These are phyloP conservation scores for Elephantulus edwardii DNA, from an alignment of 2,113 vertebrate species.

Conservation along the genomic window DNA sequence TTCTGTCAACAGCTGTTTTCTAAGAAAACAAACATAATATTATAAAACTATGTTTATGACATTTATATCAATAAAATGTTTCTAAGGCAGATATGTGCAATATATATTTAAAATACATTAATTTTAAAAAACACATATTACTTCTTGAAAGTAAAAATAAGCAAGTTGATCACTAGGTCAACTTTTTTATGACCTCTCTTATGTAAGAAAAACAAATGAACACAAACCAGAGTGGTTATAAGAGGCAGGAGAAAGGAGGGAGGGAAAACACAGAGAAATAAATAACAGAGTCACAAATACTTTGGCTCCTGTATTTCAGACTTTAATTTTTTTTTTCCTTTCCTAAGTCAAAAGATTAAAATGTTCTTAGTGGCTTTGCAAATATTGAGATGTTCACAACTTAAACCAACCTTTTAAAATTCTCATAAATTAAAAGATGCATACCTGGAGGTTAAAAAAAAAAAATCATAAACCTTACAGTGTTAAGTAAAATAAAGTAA, in stretches of 20 bases:
- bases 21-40: conserved; percentile 52
- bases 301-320: not conserved
- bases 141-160: conserved; percentile 18
- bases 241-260: not conserved
- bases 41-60: conserved; percentile 42
- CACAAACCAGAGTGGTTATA: not conserved
- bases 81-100: not conserved
- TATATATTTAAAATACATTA: not conserved
- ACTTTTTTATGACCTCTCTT: not conserved
- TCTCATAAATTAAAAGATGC: not conserved
- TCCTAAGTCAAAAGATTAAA: not conserved
- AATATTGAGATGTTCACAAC: not conserved
- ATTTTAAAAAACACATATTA: conserved; percentile 8
- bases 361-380: not conserved
- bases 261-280: not conserved
- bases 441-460: not conserved
- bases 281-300: not conserved
- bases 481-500: not conserved
- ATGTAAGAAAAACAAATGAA: not conserved
- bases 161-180: not conserved
- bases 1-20: not conserved
- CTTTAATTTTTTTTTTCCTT: not conserved
- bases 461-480: not conserved
- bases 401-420: conserved; percentile 3
- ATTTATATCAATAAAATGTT: not conserved